Evolutionary conservation across 1,140 invertebrate species (phyloP), one percentile per base, ranked within the genome.

Genomic region (Sarcophaga bullata): DNA sequence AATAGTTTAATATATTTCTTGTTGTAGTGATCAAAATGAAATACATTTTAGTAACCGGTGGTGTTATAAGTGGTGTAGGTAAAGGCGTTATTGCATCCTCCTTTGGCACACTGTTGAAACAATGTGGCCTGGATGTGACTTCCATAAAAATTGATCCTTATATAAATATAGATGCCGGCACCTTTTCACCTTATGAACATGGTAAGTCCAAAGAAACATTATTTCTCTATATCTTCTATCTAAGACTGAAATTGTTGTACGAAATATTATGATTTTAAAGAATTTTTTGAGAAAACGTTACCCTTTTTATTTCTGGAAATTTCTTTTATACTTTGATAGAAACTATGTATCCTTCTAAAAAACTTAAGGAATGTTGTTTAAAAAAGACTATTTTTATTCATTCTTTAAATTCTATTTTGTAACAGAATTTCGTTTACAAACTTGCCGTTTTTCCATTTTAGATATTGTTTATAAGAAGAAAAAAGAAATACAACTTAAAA

Each of bases 101-200:
- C 82, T 95, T 99, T 89, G 98, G 98, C 15, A 97, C 97, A 37
- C 95, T 99, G 84, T 92, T 99, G 6, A 98, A 98, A 92, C 95
- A 95, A 83, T 97, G 95, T 89, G 97, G 97, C 6, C 94, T 98
- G 75, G 93, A 95, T 88, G 97, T 99, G 6, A 99, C 98, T 37
- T 96, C 97, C 15, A 99, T 99, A 85, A 99, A 99, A 93, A 99
- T 99, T 87, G 98, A 99, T 91, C 98, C 98, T 0, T 99, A 99
- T 89, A 97, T 99, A 80, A 99, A 99, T 91, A 98, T 99, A 84
- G 98, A 99, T 91, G 98, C 98, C 85, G 98, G 98, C 84, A 99
- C 98, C 62, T 99, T 99, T 92, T 99, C 97, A 3, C 98, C 98
- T 0, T 99, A 98, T 91, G 98, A 99, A 90, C 98, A 99, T 91